These are phyloP conservation scores for Hippopotamyrus pictus DNA, from an alignment of 2,797 vertebrate genomes.

Conservation along the genomic window DNA sequence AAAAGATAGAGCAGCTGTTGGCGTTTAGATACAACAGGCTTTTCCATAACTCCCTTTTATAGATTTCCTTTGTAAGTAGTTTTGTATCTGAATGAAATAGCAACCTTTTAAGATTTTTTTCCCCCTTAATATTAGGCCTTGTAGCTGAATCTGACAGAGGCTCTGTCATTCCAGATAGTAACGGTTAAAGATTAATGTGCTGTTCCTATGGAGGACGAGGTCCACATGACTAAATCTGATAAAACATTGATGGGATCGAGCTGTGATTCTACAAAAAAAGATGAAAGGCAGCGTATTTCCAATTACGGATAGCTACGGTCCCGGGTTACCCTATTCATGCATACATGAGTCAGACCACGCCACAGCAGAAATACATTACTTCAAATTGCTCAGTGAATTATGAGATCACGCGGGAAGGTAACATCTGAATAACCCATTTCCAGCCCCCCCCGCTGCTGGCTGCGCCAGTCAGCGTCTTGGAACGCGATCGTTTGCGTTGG, in stretches of 20 bases:
- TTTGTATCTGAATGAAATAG: not conserved
- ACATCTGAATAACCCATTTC: slow-evolving; percentile 7
- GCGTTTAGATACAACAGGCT: not conserved
- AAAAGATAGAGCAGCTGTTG: not conserved
- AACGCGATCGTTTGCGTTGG: not conserved
- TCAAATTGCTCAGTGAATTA: slow-evolving; percentile 11
- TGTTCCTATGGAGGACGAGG: not conserved
- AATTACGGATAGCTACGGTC: not conserved
- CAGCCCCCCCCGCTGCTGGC: not conserved
- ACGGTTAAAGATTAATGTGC: not conserved
- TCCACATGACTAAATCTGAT: slow-evolving; percentile 11
- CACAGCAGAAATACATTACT: slow-evolving; percentile 11
- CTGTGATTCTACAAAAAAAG: not conserved
- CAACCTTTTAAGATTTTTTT: not conserved
- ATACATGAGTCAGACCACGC: not conserved
- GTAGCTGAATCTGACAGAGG: not conserved
- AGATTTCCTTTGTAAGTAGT: not conserved
- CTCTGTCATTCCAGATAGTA: not conserved
- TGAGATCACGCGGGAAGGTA: not conserved
- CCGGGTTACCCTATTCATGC: not conserved
- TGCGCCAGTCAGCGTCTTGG: not conserved
- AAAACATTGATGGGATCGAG: slow-evolving; percentile 11
- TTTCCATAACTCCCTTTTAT: not conserved
- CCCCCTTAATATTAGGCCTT: not conserved
- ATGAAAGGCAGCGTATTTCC: not conserved